A percentile compares a stretch with the other conserved stretches of the same genome.
Evolutionary conservation across 2,113 vertebrate species (phyloP).

Genomic region (Helogale parvula): DNA sequence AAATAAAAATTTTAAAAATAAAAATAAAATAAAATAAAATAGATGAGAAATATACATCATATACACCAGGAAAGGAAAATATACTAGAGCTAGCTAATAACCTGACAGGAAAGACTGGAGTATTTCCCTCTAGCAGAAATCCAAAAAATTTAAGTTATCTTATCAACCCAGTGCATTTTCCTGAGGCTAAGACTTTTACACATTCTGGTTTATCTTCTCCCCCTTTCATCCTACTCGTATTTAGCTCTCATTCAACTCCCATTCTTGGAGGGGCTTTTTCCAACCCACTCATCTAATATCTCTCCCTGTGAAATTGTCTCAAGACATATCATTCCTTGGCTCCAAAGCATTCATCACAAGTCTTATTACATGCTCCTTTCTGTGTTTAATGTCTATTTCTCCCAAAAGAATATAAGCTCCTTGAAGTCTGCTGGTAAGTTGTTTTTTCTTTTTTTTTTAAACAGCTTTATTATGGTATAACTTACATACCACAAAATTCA

Average conservation of each 20-base stretch:
- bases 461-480: neutral
- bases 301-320: neutral
- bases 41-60: neutral
- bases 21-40: neutral
- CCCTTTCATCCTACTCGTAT: neutral
- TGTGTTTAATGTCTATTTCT: slow-evolving; percentile 1
- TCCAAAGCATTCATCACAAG: neutral
- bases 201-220: neutral
- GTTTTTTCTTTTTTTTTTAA: neutral
- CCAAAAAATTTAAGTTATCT: slow-evolving; percentile 22
- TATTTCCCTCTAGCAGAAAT: slow-evolving; percentile 24
- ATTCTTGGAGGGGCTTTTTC: neutral
- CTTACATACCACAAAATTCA: slow-evolving; percentile 1
- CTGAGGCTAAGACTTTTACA: neutral
- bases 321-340: neutral
- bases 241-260: neutral
- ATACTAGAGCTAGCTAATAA: slow-evolving; percentile 18
- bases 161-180: neutral
- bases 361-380: neutral
- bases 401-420: neutral
- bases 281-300: neutral
- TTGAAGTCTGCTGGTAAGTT: neutral
- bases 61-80: neutral
- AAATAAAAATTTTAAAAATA: no score
- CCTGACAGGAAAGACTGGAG: neutral